phyloP scores from a whole-genome alignment of 37 sponge, comb jelly and placozoan species.

The Agelas oroides region DNA sequence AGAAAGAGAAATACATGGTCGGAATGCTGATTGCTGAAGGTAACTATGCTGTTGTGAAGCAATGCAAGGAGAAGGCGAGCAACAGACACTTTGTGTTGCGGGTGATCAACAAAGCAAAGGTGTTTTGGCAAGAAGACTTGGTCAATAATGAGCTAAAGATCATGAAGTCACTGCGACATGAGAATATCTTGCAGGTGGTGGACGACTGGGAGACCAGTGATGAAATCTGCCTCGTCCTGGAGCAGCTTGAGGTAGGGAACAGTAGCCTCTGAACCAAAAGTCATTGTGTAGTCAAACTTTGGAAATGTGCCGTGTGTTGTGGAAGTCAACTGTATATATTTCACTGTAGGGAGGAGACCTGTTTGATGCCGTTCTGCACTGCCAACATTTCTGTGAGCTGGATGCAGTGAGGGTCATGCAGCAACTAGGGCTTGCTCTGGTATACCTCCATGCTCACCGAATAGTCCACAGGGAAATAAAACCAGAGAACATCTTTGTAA shows the following conservation, averaged over 20 bases:
- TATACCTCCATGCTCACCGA: slow-evolving; percentile 83
- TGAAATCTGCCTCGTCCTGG: slow-evolving; percentile 60
- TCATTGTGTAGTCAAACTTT: too few species aligned
- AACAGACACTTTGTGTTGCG: slow-evolving; percentile 47
- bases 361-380: slow-evolving; percentile 76
- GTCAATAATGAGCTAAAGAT: slow-evolving; percentile 66
- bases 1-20: slow-evolving; percentile 35
- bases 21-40: slow-evolving; percentile 57
- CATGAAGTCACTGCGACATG: slow-evolving; percentile 65
- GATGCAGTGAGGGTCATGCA: slow-evolving; percentile 45
- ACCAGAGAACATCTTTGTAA: slow-evolving; percentile 86
- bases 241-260: slow-evolving; percentile 54
- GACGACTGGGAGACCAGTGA: slow-evolving; percentile 66
- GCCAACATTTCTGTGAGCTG: slow-evolving; percentile 66
- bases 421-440: slow-evolving; percentile 81
- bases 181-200: slow-evolving; percentile 73
- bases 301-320: too few species aligned
- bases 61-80: slow-evolving; percentile 28
- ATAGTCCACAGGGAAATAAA: slow-evolving; percentile 83
- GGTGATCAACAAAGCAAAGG: slow-evolving; percentile 66
- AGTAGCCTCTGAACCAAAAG: too few species aligned
- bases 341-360: slow-evolving; percentile 70
- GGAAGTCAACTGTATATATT: not conserved
- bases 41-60: slow-evolving; percentile 43
- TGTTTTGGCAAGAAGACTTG: slow-evolving; percentile 68